Evolutionary conservation across 2,797 vertebrate species (phyloP), one percentile per base, ranked within the genome.

Genomic region (Salmo trutta): DNA sequence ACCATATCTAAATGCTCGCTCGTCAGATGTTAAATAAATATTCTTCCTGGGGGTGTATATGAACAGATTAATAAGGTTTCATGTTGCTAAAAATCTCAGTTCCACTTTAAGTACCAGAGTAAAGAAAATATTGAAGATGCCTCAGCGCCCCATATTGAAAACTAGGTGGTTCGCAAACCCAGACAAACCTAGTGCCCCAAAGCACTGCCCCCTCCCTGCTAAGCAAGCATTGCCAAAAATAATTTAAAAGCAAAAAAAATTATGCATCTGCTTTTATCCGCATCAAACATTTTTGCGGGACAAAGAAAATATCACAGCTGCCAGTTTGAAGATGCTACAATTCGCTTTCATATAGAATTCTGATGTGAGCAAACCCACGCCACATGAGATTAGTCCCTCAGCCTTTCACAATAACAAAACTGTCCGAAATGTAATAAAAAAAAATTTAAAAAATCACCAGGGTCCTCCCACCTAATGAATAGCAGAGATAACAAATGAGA

Each of bases 321-420:
- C 94, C 92, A 89, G 84, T 88, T 90, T 86, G 91, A 90, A 89
- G 81, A 93, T 93, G 92, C 93, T 94, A 94, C 93, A 93, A 84
- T 90, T 88, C 73, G 91, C 91, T 93, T 88, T 83, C 83, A 82
- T 86, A 69, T 70, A 74, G 16, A 75, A 36, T 68, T 67, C 29
- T 67, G 29, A 67, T 67, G 66, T 67, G 66, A 31, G 16, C 66
- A 27, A 67, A 54, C 71, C 71, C 29, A 59, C 24, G 31, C 24
- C 73, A 27, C 75, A 79, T 73, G 82, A 79, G 27, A 75, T 77
- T 21, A 64, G 76, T 77, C 36, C 56, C 68, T 85, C 76, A 83
- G 79, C 77, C 87, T 74, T 71, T 69, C 72, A 71, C 3, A 68
- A 75, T 6, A 79, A 88, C 82, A 75, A 5, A 87, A 71, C 74